A percentile compares a stretch with the other conserved stretches of the same genome.
Evolutionary conservation across 2,797 vertebrate species (phyloP).

Genomic region (Xiphorhynchus erythropygius): DNA sequence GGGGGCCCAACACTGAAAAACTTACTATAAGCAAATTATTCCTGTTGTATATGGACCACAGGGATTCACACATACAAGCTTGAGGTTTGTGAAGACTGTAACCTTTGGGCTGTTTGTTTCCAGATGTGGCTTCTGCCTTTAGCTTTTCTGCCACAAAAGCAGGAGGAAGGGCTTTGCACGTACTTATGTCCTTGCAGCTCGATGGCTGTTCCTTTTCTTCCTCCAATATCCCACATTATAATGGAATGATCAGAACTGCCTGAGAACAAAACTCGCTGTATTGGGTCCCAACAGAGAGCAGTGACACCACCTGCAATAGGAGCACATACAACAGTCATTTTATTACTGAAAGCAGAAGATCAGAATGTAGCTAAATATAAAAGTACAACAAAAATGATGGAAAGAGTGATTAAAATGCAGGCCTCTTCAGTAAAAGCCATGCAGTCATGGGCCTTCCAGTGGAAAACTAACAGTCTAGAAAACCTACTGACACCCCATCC

Average conservation of each 20-base stretch:
- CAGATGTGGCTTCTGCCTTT: slow-evolving; percentile 6
- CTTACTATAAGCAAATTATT: background rate
- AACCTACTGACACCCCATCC: background rate
- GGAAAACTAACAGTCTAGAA: background rate
- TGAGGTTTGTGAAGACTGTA: background rate
- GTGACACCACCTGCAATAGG: slow-evolving; percentile 87
- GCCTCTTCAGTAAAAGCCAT: background rate
- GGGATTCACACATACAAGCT: background rate
- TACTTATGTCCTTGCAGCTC: slow-evolving; percentile 99
- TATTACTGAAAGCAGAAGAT: background rate
- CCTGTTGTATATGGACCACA: background rate
- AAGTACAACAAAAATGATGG: background rate
- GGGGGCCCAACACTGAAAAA: background rate
- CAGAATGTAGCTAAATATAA: background rate
- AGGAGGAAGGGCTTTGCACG: slow-evolving; percentile 31
- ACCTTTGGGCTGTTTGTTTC: background rate
- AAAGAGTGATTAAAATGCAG: background rate
- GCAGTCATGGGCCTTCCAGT: background rate
- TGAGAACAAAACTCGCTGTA: slow-evolving; percentile 91
- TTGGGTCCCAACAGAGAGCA: slow-evolving; percentile 94
- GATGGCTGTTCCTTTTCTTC: slow-evolving; percentile 96
- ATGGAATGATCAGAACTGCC: slow-evolving; percentile 97
- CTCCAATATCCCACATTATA: slow-evolving; percentile 99
- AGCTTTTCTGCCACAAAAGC: slow-evolving; percentile 7
- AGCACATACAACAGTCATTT: background rate